Conservation (phyloP, 2,888 invertebrate genomes). For the Sipha maydis region DNA sequence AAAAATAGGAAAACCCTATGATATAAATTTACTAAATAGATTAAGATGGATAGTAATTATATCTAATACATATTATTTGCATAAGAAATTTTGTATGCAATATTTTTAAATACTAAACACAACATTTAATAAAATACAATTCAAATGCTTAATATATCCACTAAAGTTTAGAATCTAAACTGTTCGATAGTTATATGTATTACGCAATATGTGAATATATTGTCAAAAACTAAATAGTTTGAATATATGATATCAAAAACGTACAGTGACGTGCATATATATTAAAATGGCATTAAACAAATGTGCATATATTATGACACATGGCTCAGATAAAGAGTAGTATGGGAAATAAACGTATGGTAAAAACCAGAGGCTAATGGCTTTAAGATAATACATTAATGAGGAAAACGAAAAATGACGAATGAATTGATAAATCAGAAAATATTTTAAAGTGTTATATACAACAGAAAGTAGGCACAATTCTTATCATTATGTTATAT, state of each 20-base stretch:
- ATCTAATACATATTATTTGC: no score
- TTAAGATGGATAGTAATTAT: no score
- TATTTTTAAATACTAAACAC: no score
- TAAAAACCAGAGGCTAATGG: background rate
- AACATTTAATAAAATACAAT: no score
- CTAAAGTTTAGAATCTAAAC: no score
- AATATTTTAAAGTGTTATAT: slow-evolving; percentile 16
- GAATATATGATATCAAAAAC: background rate
- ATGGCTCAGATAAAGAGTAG: slow-evolving; percentile 33
- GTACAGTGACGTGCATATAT: background rate
- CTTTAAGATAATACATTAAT: slow-evolving; percentile 26
- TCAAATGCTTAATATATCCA: no score
- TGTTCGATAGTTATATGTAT: background rate
- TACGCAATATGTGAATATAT: background rate
- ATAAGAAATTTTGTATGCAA: no score
- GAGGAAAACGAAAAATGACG: background rate
- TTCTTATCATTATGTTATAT: slow-evolving; percentile 13
- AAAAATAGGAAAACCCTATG: no score
- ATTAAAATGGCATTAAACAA: background rate
- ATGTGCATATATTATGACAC: background rate
- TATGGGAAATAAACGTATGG: background rate
- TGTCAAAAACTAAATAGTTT: background rate
- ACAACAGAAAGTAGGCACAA: background rate
- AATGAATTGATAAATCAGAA: background rate
- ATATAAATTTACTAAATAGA: no score